Conservation (phyloP, 2,113 vertebrate genomes). For the Paraplagusia blochii region DNA sequence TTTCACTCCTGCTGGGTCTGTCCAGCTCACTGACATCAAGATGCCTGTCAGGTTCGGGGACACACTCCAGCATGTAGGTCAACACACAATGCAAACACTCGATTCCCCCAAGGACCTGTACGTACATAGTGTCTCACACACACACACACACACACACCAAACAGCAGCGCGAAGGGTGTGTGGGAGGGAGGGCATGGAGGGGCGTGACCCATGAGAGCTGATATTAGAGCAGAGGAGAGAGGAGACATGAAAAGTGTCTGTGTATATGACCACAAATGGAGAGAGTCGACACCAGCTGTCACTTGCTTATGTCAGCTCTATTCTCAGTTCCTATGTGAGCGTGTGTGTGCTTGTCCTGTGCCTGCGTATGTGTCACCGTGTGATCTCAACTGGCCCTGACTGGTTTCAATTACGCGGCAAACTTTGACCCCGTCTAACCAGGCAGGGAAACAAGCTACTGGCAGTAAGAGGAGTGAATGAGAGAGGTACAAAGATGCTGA, state of each 20-base stretch:
- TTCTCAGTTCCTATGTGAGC: conserved; percentile 53
- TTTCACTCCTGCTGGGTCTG: conserved; percentile 53
- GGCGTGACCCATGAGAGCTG: conserved; percentile 46
- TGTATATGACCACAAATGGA: conserved; percentile 74
- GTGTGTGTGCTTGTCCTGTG: conserved; percentile 31
- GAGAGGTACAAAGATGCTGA: conserved; percentile 17
- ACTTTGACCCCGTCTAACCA: conserved; percentile 73
- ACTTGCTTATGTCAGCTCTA: conserved; percentile 75
- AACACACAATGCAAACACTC: conserved; percentile 68
- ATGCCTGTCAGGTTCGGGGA: conserved; percentile 66
- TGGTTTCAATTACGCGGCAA: conserved; percentile 74
- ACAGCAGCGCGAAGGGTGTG: conserved; percentile 48
- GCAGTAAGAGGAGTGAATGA: conserved; percentile 18
- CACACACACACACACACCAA: conserved; percentile 55
- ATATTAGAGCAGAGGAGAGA: conserved; percentile 39
- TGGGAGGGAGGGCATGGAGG: conserved; percentile 31
- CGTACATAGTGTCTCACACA: conserved; percentile 54
- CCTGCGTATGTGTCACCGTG: conserved; percentile 19
- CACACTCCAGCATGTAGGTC: conserved; percentile 64
- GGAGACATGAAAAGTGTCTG: conserved; percentile 46
- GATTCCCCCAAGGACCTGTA: conserved; percentile 72
- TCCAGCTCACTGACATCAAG: conserved; percentile 53
- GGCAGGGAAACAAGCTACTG: conserved; percentile 44
- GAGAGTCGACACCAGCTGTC: conserved; percentile 78
- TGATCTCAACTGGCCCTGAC: conserved; percentile 62